A percentile compares a stretch with the other conserved stretches of the same genome.
phyloP scores from a whole-genome alignment of 2,888 invertebrate species.

The Willowsia nigromaculata region DNA sequence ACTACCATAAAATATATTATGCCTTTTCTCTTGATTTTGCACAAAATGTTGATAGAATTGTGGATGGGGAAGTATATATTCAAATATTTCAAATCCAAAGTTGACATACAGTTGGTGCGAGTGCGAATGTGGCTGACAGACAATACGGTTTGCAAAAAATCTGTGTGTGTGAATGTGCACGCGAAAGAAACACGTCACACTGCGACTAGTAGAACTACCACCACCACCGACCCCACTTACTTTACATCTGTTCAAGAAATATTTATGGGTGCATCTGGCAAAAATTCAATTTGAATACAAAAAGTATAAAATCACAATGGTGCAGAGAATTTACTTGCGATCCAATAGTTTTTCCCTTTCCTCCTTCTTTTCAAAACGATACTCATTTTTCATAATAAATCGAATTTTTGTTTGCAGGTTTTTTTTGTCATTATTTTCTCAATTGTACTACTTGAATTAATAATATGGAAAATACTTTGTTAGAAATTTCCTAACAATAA shows the following conservation, averaged over 20 bases:
- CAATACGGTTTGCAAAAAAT: neutral
- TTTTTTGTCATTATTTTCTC: neutral
- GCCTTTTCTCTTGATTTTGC: neutral
- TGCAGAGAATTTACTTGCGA: conserved; percentile 37
- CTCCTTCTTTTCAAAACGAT: neutral
- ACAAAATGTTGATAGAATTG: neutral
- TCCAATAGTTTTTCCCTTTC: neutral
- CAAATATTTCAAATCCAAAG: neutral
- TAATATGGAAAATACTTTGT: neutral
- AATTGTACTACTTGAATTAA: conserved; percentile 38
- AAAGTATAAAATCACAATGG: conserved; percentile 34
- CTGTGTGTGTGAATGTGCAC: neutral
- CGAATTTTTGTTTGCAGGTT: conserved; percentile 37
- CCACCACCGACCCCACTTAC: neutral
- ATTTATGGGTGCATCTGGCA: conserved; percentile 66
- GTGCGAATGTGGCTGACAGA: conserved; percentile 42
- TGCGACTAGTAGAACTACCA: neutral
- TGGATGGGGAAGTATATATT: too few relatives aligned
- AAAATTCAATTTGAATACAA: conserved; percentile 37
- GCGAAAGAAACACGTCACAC: neutral
- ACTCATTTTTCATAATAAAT: conserved; percentile 48
- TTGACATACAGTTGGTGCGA: conserved; percentile 20
- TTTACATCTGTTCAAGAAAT: conserved; percentile 22
- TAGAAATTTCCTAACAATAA: too few relatives aligned
- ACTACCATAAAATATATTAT: conserved; percentile 7